Base-by-base conservation (phyloP, 2,797 vertebrate species). In the Lemur catta region DNA sequence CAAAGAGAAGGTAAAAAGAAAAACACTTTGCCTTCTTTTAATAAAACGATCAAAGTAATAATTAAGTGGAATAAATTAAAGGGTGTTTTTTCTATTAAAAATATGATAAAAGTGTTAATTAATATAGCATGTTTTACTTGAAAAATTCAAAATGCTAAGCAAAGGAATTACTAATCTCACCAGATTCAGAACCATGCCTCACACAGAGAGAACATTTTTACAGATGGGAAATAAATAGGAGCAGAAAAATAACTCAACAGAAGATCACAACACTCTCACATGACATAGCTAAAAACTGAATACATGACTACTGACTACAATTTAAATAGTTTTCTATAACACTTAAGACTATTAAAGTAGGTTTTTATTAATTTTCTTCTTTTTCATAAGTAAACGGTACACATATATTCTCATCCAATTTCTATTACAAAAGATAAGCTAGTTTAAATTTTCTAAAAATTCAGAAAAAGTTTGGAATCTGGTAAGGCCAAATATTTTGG, bases 11-110 rank as follows among this genome's bases (percentile, higher is more conserved):
- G 7, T 18, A 84, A 71, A 10, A 48, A 43, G 55, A 24, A 52
- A 93, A 52, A 41, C 0, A 72, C 22, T 84, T 71, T 84, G 7
- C 52, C 5, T 61, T 38, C 14, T 94, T 89, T 95, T 71, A 76
- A 80, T 85, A 81, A 78, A 88, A 65, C 74, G 30, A 20, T 84
- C 63, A 85, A 85, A 89, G 55, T 63, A 38, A 91, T 94, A 89
- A 86, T 79, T 89, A 91, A 93, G 38, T 84, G 43, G 7, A 79
- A 78, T 35, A 93, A 75, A 93, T 75, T 85, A 94, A 96, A 97
- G 48, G 59, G 41, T 92, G 28, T 50, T 75, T 59, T 35, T 43
- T 84, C 63, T 90, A 87, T 65, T 71, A 85, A 91, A 20, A 84
- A 82, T 80, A 89, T 82, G 81, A 87, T 96, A 61, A 92, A 93